phyloP scores from a whole-genome alignment of 2,888 invertebrate species.

The Pegoplata infirma region DNA sequence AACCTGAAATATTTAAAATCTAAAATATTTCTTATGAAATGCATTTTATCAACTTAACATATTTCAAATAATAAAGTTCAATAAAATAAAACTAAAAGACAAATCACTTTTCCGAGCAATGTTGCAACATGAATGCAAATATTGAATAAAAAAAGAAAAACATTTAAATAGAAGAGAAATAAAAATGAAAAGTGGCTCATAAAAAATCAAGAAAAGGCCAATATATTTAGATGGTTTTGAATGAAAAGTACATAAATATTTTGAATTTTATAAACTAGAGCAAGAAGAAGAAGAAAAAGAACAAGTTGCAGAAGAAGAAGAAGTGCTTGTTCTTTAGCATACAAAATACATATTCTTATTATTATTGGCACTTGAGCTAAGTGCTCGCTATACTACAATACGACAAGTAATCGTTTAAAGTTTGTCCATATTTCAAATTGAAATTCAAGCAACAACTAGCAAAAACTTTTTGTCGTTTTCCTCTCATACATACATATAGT shows the following conservation, averaged over 20 bases:
- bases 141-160: no score
- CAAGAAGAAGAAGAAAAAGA: no score
- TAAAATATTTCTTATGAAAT: no score
- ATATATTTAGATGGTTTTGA: constrained; percentile 19
- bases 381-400: constrained; percentile 51
- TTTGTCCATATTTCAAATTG: constrained; percentile 60
- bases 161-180: constrained; percentile 1
- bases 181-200: constrained; percentile 32
- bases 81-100: constrained; percentile 16
- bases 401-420: constrained; percentile 59
- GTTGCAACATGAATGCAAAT: background rate
- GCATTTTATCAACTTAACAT: no score
- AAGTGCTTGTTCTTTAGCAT: constrained; percentile 42
- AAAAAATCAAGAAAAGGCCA: constrained; percentile 41
- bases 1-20: no score
- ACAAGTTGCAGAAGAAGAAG: no score
- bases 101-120: constrained; percentile 9
- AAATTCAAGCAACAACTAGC: constrained; percentile 49
- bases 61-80: constrained; percentile 14
- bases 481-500: no score
- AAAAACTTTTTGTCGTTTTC: constrained; percentile 7
- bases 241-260: background rate
- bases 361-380: constrained; percentile 57
- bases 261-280: constrained; percentile 8
- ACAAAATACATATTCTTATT: no score